phyloP scores from a whole-genome alignment of 2,113 vertebrate genomes.

The Pangasianodon gigas region DNA sequence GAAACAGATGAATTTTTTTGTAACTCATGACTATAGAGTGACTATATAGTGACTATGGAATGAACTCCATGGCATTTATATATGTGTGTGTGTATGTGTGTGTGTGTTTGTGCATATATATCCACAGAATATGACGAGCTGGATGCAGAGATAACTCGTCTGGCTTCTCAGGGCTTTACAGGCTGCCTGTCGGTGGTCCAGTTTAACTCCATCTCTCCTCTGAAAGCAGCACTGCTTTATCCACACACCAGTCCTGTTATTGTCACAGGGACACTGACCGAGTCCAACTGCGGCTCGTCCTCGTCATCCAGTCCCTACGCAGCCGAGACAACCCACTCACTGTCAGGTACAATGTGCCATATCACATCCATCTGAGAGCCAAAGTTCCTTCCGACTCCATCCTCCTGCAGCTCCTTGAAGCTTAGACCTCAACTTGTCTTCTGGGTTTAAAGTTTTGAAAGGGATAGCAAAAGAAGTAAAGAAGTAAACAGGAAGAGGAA shows the following conservation, averaged over 20 bases:
- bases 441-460: neutral
- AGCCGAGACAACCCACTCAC: slow-evolving; percentile 83
- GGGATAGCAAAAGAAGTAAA: too few relatives aligned
- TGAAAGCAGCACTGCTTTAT: slow-evolving; percentile 84
- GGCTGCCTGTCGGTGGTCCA: slow-evolving; percentile 90
- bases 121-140: slow-evolving; percentile 63
- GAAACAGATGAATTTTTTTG: neutral
- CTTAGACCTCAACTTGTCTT: neutral
- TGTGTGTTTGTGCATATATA: neutral
- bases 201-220: slow-evolving; percentile 85
- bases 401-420: neutral
- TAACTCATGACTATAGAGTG: neutral
- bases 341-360: slow-evolving; percentile 76
- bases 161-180: slow-evolving; percentile 81
- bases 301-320: slow-evolving; percentile 73
- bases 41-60: neutral
- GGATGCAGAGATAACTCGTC: slow-evolving; percentile 79
- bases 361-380: neutral
- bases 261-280: slow-evolving; percentile 76
- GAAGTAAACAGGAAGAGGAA: too few relatives aligned
- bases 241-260: slow-evolving; percentile 71
- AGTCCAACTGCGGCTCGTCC: slow-evolving; percentile 79
- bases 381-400: neutral
- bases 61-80: neutral
- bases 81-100: neutral